Evolutionary conservation across 1,140 invertebrate genomes (phyloP).

Genomic region (Telenomus remus): DNA sequence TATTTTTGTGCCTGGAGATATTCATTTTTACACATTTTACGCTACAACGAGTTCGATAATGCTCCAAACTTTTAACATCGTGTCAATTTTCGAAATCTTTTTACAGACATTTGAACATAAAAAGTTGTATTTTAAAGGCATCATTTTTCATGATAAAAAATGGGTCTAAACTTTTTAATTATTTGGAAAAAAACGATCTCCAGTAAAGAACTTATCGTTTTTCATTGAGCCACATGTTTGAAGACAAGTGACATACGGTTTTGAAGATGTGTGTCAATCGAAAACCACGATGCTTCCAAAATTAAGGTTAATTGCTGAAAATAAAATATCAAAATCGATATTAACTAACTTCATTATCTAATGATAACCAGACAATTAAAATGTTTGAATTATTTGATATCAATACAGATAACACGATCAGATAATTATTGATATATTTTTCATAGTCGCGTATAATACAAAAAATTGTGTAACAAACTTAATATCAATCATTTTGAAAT

Average conservation of each 20-base stretch:
- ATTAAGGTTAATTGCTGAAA: slow-evolving; percentile 36
- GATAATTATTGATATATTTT: slow-evolving; percentile 38
- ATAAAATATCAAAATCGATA: slow-evolving; percentile 33
- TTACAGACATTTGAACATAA: too few species aligned
- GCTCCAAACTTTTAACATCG: slow-evolving; percentile 6
- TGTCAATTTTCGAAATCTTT: slow-evolving; percentile 8
- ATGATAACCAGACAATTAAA: slow-evolving; percentile 43
- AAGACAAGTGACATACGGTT: background rate
- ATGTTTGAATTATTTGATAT: slow-evolving; percentile 39
- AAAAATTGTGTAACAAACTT: slow-evolving; percentile 26
- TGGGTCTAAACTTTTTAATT: background rate
- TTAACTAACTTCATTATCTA: slow-evolving; percentile 39
- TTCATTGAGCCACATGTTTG: too few species aligned
- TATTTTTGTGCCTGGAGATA: background rate
- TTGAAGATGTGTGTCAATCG: slow-evolving; percentile 5
- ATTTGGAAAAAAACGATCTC: background rate
- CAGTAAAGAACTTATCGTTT: too few species aligned
- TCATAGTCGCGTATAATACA: slow-evolving; percentile 30
- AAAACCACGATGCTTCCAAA: slow-evolving; percentile 9
- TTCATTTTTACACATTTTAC: slow-evolving; percentile 30
- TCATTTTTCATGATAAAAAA: too few species aligned
- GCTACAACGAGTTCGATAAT: slow-evolving; percentile 26
- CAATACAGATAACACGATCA: slow-evolving; percentile 30
- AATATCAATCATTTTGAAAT: too few species aligned
- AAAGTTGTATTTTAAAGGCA: too few species aligned